Percentiles rank a stretch among this genome's conserved stretches.
These are phyloP conservation scores for Heliconius melpomene DNA, from an alignment of 1,140 invertebrate species.

Conservation along the genomic window DNA sequence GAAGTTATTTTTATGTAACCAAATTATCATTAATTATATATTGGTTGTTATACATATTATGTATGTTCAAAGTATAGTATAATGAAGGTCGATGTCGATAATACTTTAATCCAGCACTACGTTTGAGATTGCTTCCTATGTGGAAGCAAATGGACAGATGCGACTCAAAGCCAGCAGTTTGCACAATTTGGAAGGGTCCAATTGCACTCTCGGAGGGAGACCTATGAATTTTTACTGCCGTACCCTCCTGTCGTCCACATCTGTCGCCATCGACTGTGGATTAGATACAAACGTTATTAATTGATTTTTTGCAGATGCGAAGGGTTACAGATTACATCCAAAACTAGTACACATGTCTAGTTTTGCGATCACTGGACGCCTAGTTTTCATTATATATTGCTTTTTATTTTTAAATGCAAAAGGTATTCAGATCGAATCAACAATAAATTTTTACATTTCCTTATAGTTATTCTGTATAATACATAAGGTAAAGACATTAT, in stretches of 20 bases:
- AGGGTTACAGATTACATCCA: constrained; percentile 62
- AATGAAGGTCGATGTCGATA: constrained; percentile 45
- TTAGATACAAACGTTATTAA: constrained; percentile 75
- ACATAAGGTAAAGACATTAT: too few relatives aligned
- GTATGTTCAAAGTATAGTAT: not conserved
- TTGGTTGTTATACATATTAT: not conserved
- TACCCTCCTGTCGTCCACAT: constrained; percentile 74
- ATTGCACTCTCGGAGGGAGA: constrained; percentile 58
- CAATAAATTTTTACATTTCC: too few relatives aligned
- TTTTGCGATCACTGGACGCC: not conserved
- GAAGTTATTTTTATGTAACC: not conserved
- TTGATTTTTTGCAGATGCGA: constrained; percentile 65
- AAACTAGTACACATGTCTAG: constrained; percentile 57
- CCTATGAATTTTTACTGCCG: constrained; percentile 62
- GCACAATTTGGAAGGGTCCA: constrained; percentile 72
- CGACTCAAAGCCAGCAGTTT: constrained; percentile 66
- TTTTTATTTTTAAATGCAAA: not conserved
- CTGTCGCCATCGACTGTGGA: constrained; percentile 69
- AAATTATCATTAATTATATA: not conserved
- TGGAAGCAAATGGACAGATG: constrained; percentile 75
- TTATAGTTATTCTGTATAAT: too few relatives aligned
- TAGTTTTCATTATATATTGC: not conserved
- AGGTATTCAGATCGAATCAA: too few relatives aligned
- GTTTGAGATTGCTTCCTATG: constrained; percentile 18
- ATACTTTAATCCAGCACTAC: constrained; percentile 16